These are phyloP conservation scores for Ichneumoninae sp. DNA, from an alignment of 2,888 invertebrate genomes.

Conservation along the genomic window DNA sequence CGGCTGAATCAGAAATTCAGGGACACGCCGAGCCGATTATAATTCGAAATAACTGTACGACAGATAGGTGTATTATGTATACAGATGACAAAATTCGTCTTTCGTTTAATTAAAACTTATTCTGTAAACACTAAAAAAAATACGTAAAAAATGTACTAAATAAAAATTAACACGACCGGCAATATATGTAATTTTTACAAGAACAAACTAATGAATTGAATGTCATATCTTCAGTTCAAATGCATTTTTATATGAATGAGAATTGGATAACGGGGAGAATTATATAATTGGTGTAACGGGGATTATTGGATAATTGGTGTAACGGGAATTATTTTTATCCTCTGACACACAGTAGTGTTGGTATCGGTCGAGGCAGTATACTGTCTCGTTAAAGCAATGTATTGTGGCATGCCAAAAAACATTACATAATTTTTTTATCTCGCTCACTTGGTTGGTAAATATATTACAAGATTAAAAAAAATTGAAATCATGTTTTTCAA, in stretches of 20 bases:
- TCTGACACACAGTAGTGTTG: neutral
- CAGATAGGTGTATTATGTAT: slow-evolving; percentile 20
- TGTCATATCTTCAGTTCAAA: neutral
- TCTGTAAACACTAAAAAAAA: neutral
- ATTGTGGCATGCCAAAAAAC: no score
- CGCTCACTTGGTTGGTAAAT: neutral
- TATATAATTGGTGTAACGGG: neutral
- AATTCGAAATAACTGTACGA: slow-evolving; percentile 51
- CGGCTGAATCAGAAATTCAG: slow-evolving; percentile 71
- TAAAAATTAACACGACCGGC: neutral
- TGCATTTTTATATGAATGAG: no score
- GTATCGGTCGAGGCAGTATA: no score
- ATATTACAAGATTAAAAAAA: neutral
- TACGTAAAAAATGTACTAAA: neutral
- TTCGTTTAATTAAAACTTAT: slow-evolving; percentile 4
- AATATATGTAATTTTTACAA: neutral
- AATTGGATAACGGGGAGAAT: no score
- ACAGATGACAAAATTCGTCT: slow-evolving; percentile 9
- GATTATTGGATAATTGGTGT: no score
- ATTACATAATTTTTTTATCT: neutral
- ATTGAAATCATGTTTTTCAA: neutral
- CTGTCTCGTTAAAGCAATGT: no score
- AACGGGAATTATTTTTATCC: no score
- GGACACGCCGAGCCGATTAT: slow-evolving; percentile 68
- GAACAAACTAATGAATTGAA: neutral